phyloP scores from a whole-genome alignment of 2,113 vertebrate species.

The Psephotus haematonotus region DNA sequence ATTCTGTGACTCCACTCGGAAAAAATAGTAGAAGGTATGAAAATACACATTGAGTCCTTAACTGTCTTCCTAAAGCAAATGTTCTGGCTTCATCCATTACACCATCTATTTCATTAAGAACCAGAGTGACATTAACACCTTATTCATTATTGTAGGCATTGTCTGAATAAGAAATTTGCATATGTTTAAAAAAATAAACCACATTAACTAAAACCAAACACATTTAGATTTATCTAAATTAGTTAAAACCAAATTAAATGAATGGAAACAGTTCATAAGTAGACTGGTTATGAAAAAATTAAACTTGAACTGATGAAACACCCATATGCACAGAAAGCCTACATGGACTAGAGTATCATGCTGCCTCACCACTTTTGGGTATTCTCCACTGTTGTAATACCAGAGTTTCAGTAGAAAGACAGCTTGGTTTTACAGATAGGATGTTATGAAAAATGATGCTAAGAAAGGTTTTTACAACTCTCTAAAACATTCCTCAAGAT shows the following conservation, averaged over 20 bases:
- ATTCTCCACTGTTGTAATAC: fast-evolving
- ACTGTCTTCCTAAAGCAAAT: neutral
- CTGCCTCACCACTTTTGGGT: neutral
- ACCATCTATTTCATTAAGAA: neutral
- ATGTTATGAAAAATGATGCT: neutral
- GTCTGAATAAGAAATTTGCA: neutral
- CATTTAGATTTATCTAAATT: neutral
- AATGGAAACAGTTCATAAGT: neutral
- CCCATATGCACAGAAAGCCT: neutral
- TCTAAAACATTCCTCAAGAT: neutral
- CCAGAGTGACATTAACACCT: neutral
- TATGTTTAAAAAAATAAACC: neutral
- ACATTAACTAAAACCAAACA: neutral
- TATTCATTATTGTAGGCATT: neutral
- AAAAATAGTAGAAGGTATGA: neutral
- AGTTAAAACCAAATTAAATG: neutral
- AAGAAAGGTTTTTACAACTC: conserved; percentile 41
- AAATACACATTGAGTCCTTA: neutral
- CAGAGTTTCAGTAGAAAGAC: neutral
- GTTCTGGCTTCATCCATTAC: neutral
- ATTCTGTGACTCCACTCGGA: neutral
- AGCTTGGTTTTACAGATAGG: conserved; percentile 13
- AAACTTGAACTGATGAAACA: neutral
- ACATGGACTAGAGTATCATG: fast-evolving
- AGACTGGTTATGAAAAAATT: neutral